Percentiles rank a stretch among this genome's conserved stretches.
These are phyloP conservation scores for Lithosia quadra DNA, from an alignment of 2,888 invertebrate species.

Conservation along the genomic window DNA sequence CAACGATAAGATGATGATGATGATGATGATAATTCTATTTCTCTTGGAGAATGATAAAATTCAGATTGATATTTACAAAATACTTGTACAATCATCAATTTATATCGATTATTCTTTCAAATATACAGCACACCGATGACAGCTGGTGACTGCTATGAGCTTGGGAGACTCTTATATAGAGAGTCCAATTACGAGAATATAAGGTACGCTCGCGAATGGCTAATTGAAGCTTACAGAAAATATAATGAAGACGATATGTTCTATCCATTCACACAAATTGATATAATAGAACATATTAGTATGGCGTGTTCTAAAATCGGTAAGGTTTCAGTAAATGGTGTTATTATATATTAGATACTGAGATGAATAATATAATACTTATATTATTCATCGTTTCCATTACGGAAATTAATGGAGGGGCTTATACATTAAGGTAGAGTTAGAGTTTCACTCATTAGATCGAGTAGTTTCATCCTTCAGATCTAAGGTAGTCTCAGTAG, in stretches of 20 bases:
- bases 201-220: constrained; percentile 94
- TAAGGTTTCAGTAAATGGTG: not conserved
- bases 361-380: not conserved
- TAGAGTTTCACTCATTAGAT: not conserved
- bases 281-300: constrained; percentile 91
- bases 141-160: constrained; percentile 98
- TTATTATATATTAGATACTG: not conserved
- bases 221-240: constrained; percentile 95
- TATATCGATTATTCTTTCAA: not conserved
- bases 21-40: no score
- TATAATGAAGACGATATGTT: constrained; percentile 84
- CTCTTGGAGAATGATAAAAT: not conserved
- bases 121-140: constrained; percentile 87
- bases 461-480: not conserved
- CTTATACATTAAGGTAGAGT: not conserved
- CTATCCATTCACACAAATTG: constrained; percentile 90
- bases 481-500: not conserved
- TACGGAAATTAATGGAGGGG: not conserved
- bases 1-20: not conserved
- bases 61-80: not conserved
- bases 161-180: constrained; percentile 97
- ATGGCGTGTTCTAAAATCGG: constrained; percentile 14
- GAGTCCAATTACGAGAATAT: constrained; percentile 94
- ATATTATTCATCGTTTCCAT: not conserved
- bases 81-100: not conserved